Evolutionary conservation across 2,888 invertebrate species (phyloP).

Genomic region (Acrocera orbiculus): DNA sequence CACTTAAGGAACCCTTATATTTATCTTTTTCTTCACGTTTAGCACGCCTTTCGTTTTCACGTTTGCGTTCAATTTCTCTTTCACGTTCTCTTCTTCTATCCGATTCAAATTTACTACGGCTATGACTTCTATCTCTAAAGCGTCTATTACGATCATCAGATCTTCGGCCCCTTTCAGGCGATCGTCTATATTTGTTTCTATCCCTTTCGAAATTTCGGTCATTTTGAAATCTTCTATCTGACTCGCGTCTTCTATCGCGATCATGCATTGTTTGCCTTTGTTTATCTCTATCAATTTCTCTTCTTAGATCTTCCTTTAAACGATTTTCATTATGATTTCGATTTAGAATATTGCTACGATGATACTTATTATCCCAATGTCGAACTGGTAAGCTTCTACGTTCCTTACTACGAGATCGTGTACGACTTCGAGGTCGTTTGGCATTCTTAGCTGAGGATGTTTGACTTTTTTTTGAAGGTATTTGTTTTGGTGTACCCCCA

Average conservation of each 20-base stretch:
- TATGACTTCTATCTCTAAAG: conserved; percentile 24
- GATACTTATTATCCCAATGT: no score
- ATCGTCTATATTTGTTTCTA: conserved; percentile 15
- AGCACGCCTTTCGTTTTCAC: conserved; percentile 30
- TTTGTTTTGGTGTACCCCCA: conserved; percentile 30
- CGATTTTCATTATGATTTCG: conserved; percentile 24
- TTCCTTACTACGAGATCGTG: conserved; percentile 20
- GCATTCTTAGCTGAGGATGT: conserved; percentile 6
- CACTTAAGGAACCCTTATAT: conserved; percentile 55
- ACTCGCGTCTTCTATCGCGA: conserved; percentile 21
- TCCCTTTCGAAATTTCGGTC: conserved; percentile 20
- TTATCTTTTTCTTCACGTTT: conserved; percentile 34
- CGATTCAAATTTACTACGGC: conserved; percentile 29
- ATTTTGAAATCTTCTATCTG: conserved; percentile 18
- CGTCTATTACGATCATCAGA: background rate
- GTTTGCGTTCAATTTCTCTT: conserved; percentile 22
- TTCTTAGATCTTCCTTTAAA: conserved; percentile 29
- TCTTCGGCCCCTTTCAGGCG: conserved; percentile 19
- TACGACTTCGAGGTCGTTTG: conserved; percentile 15
- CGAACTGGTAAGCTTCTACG: conserved; percentile 12
- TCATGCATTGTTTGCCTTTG: conserved; percentile 31
- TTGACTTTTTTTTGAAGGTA: conserved; percentile 14
- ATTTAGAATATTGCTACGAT: no score
- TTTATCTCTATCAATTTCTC: conserved; percentile 33
- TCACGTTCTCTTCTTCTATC: conserved; percentile 23